Evolutionary conservation across 1,140 invertebrate genomes (phyloP).

Genomic region (Euborellia annulipes): DNA sequence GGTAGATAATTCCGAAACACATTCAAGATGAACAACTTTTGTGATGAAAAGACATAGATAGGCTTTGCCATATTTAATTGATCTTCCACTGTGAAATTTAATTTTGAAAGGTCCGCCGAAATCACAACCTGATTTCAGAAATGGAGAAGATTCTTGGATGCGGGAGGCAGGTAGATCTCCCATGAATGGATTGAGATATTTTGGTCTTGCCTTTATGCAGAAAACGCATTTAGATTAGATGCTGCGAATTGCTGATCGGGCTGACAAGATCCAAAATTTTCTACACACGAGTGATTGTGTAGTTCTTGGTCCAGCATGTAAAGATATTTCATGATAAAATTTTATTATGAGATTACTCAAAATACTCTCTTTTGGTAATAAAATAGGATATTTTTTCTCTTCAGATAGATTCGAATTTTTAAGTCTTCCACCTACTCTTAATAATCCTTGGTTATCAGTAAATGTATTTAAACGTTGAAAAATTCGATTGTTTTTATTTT

Average conservation of each 20-base stretch:
- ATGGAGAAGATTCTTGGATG: conserved; percentile 6
- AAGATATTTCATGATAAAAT: neutral
- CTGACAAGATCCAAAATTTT: neutral
- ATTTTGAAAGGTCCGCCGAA: conserved; percentile 21
- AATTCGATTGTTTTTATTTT: too few species aligned
- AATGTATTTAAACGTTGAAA: too few species aligned
- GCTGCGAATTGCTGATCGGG: neutral
- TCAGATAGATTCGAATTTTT: neutral
- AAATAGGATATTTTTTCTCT: neutral
- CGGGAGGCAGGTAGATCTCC: too few species aligned
- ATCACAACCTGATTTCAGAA: conserved; percentile 18
- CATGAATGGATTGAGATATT: too few species aligned
- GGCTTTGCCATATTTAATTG: neutral
- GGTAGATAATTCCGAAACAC: neutral
- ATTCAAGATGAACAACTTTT: too few species aligned
- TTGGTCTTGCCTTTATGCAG: too few species aligned
- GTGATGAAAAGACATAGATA: too few species aligned
- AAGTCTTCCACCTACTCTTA: neutral
- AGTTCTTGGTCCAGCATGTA: neutral
- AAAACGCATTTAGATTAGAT: too few species aligned
- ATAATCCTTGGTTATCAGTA: neutral
- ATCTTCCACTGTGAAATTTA: conserved; percentile 7
- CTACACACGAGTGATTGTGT: neutral
- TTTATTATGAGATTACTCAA: neutral
- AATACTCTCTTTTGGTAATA: neutral